Evolutionary conservation across 2,113 vertebrate species (phyloP), one percentile per base, ranked within the genome.

Genomic region (Neofelis nebulosa): DNA sequence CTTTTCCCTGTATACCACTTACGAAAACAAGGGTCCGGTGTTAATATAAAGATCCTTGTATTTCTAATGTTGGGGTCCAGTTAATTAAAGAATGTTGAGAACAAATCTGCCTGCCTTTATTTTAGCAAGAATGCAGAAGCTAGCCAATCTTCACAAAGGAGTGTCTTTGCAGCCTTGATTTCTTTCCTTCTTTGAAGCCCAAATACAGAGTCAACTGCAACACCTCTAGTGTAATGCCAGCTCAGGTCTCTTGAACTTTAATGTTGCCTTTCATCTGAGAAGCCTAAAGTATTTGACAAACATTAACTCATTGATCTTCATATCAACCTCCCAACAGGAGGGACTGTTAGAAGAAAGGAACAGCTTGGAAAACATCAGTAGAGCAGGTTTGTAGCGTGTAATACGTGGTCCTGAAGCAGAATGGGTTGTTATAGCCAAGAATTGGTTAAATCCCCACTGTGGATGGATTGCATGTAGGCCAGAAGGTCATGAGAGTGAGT

Each of bases 211-310:
- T 90, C 65, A 25, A 18, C 84, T 52, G 69, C 31, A 61, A 3
- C 9, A 16, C 76, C 21, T 73, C 66, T 83, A 25, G 41, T 33
- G 81, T 74, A n/a, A 52, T 83, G 80, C 73, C 36, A 65, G 82
- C 78, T 38, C 61, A 13, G 91, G 81, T 94, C 21, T 2, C 83
- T 85, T 41, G 85, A 81, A 89, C 92, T 88, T 95, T 78, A 57
- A 50, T 89, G 91, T 41, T 96, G 85, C 41, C 82, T 94, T 96
- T 97, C 83, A 90, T 97, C 79, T 50, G 57, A 95, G 97, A 96
- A 96, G 69, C 88, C 95, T 52, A 5, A 96, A 79, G 91, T 95
- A 94, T 97, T 95, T 91, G 89, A 94, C 93, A 98, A 98, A 97
- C 96, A 96, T 89, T 74, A 91, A 71, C 94, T 97, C 63, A 25